phyloP scores from a whole-genome alignment of 2,113 vertebrate species.

The Plectropomus leopardus region DNA sequence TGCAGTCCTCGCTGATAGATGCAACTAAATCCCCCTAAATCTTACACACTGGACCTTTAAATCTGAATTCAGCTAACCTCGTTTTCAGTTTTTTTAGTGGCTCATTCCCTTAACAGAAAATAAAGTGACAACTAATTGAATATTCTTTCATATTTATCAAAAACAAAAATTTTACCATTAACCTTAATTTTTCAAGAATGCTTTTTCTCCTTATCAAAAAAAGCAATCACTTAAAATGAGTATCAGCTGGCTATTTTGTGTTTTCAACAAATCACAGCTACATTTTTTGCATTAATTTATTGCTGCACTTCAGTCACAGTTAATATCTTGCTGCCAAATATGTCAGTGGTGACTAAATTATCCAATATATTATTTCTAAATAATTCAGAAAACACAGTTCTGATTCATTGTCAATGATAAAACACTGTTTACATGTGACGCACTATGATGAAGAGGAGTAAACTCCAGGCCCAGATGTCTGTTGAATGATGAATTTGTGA shows the following conservation, averaged over 20 bases:
- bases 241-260: neutral
- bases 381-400: neutral
- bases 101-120: neutral
- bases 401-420: constrained; percentile 33
- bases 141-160: neutral
- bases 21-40: no score
- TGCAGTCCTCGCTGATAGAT: no score
- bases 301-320: constrained; percentile 7
- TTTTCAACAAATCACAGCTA: neutral
- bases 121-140: neutral
- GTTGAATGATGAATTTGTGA: constrained; percentile 52
- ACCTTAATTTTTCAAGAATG: neutral
- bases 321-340: constrained; percentile 11
- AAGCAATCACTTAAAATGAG: neutral
- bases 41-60: no score
- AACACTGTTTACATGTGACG: constrained; percentile 22
- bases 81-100: neutral
- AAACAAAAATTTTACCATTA: neutral
- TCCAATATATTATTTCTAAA: constrained; percentile 4
- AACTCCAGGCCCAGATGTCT: constrained; percentile 14
- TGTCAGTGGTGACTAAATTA: constrained; percentile 18
- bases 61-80: neutral
- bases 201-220: neutral
- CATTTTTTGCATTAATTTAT: neutral
- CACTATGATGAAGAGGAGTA: constrained; percentile 41